Evolutionary conservation across 2,888 invertebrate species (phyloP).

Genomic region (Drosophila niveifrons): DNA sequence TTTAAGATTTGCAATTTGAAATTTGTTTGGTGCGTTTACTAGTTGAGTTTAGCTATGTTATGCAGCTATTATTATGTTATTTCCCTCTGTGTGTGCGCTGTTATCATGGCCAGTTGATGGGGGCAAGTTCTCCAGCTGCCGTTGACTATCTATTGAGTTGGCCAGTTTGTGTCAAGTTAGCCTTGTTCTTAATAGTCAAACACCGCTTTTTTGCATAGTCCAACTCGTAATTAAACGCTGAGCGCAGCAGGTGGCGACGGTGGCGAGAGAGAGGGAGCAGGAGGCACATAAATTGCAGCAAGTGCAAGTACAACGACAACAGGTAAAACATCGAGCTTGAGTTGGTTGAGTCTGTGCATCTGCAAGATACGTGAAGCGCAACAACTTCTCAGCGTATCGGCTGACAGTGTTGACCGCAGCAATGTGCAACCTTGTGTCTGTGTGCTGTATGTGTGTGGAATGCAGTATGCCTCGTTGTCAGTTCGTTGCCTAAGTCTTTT

Average conservation of each 20-base stretch:
- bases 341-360: conserved; percentile 43
- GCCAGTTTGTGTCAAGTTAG: conserved; percentile 57
- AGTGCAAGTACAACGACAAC: conserved; percentile 24
- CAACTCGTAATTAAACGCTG: conserved; percentile 64
- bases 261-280: not conserved
- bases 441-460: conserved; percentile 39
- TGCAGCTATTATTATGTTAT: not conserved
- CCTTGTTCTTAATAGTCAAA: conserved; percentile 75
- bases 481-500: conserved; percentile 75
- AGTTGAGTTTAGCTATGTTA: not conserved
- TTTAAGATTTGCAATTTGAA: no score
- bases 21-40: not conserved
- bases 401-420: conserved; percentile 64
- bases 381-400: conserved; percentile 59
- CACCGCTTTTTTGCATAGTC: conserved; percentile 56
- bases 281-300: conserved; percentile 46
- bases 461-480: conserved; percentile 52
- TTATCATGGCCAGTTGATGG: conserved; percentile 42
- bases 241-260: not conserved
- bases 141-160: conserved; percentile 16
- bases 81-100: conserved; percentile 15
- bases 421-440: conserved; percentile 50
- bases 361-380: conserved; percentile 45
- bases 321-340: conserved; percentile 1
- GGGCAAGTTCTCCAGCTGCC: conserved; percentile 30